Conservation (phyloP, 2,888 invertebrate species). For the Lasioglossum pauxillum region DNA sequence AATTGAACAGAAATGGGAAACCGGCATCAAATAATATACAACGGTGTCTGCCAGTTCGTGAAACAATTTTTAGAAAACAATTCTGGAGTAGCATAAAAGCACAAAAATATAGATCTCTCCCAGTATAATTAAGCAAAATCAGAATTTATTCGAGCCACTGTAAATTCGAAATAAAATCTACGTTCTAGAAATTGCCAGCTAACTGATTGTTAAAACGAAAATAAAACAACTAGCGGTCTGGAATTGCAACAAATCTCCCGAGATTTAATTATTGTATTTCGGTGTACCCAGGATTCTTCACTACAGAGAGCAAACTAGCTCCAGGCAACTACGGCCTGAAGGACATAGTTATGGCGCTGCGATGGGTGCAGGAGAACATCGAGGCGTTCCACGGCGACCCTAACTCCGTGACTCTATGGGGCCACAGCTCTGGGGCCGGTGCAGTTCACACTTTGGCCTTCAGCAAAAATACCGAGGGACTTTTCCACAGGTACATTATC, state of each 20-base stretch:
- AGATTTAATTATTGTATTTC: too few relatives aligned
- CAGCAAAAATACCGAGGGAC: slow-evolving; percentile 75
- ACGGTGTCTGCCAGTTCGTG: background rate
- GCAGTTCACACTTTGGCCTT: slow-evolving; percentile 73
- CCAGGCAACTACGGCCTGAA: slow-evolving; percentile 81
- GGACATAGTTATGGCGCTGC: slow-evolving; percentile 76
- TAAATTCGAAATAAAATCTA: too few relatives aligned
- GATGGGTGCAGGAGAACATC: slow-evolving; percentile 79
- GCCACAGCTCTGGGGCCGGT: slow-evolving; percentile 75
- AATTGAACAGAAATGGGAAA: too few relatives aligned
- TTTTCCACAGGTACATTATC: slow-evolving; percentile 78
- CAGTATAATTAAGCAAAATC: too few relatives aligned
- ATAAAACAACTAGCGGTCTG: too few relatives aligned
- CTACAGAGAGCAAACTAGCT: slow-evolving; percentile 73
- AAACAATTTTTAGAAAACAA: background rate
- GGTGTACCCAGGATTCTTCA: slow-evolving; percentile 75
- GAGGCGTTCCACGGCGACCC: slow-evolving; percentile 76
- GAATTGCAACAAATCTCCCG: too few relatives aligned
- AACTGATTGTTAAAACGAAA: too few relatives aligned
- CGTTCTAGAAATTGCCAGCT: too few relatives aligned
- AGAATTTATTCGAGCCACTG: too few relatives aligned
- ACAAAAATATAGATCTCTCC: background rate
- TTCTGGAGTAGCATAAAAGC: background rate
- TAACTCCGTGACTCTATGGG: slow-evolving; percentile 75
- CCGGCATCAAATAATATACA: too few relatives aligned